phyloP scores from a whole-genome alignment of 2,888 invertebrate species.

The Campoplex capitator region DNA sequence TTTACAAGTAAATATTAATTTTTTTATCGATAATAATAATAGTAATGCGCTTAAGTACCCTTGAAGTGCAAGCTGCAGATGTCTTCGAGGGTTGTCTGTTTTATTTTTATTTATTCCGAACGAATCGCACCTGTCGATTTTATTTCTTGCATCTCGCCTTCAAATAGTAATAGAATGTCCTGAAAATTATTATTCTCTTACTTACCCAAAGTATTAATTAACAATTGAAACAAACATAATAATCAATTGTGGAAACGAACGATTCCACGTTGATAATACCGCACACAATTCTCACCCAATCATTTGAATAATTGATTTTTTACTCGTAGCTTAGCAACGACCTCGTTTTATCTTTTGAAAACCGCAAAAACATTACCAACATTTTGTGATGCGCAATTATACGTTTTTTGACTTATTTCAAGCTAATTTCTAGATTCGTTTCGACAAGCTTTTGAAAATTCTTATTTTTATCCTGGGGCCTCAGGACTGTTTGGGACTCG shows the following conservation, averaged over 20 bases:
- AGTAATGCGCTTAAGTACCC: neutral
- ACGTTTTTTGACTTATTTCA: no score
- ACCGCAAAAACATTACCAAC: constrained; percentile 7
- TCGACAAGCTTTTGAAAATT: neutral
- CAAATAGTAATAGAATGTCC: neutral
- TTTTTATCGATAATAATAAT: neutral
- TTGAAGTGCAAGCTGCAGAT: constrained; percentile 59
- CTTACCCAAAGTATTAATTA: neutral
- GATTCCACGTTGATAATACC: neutral
- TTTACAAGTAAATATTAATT: neutral
- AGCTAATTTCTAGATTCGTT: neutral
- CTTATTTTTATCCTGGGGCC: no score
- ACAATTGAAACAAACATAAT: neutral
- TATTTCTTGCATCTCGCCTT: neutral
- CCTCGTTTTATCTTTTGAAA: constrained; percentile 50
- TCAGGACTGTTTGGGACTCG: neutral
- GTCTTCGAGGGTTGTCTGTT: constrained; percentile 18
- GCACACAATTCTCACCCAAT: constrained; percentile 2
- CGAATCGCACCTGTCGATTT: constrained; percentile 32
- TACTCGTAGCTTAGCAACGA: constrained; percentile 23
- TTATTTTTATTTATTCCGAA: constrained; percentile 28
- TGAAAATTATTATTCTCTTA: neutral
- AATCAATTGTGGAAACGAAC: neutral
- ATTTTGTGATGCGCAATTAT: neutral
- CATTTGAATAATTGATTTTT: constrained; percentile 64